Evolutionary conservation across 2,797 vertebrate species (phyloP), one percentile per base, ranked within the genome.

Genomic region (Siniperca undulata): DNA sequence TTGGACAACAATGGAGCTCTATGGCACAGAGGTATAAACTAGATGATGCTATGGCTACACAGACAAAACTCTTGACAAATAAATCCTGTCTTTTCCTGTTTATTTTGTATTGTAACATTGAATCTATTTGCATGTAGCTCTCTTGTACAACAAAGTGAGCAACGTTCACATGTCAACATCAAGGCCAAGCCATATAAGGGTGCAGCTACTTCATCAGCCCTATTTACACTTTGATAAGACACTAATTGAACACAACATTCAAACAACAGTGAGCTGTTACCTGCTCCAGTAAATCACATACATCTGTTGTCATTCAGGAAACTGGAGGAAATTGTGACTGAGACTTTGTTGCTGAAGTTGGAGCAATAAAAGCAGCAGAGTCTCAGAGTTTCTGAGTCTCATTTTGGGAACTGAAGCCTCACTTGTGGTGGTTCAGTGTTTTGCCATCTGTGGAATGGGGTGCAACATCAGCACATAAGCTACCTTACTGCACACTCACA

Each of bases 381-480:
- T 74, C 40, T 55, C 46, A 2, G 50, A 68, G 58, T 82, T 85
- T 78, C 77, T 69, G 71, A 74, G 68, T 40, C 81, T 81, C 74
- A 71, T 70, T 80, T 77, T 80, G 74, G 78, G 65, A 87, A 81
- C 70, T 70, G 73, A 78, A 80, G 74, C 81, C 56, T 86, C 82
- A 76, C 81, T 89, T 77, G 52, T 74, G 77, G 80, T 84, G 88
- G 34, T 82, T 92, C 84, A 81, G 80, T 87, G 90, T 85, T 93
- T 91, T 89, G 84, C 84, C 84, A 86, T 90, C 77, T 90, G 85
- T 88, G 82, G 91, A 85, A 91, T 85, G 89, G 93, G 91, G 86
- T 93, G 92, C 91, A 91, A 89, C 92, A 90, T 93, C 92, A 94
- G 92, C 93, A 92, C 86, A 55, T 89, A 86, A 93, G 90, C 89